Base-by-base conservation (phyloP, 2,888 invertebrate genomes). In the Himalopsyche tibetana region DNA sequence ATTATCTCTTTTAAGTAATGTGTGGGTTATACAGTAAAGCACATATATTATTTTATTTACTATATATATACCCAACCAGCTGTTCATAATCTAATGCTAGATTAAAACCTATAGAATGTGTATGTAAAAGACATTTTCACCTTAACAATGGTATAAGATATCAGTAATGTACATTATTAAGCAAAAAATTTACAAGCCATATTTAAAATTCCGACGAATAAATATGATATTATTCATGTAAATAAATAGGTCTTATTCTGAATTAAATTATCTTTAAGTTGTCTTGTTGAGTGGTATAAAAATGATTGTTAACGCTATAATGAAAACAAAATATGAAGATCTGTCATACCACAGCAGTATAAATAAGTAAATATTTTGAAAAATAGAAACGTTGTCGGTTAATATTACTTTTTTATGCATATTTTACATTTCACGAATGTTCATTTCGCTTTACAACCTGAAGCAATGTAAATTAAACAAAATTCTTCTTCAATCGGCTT, bases 361-460 rank as follows among this genome's bases (percentile, higher is more conserved):
- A 74, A 38, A 38, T 74, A 74, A 28, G 74, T 74, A 74, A 74
- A 74, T 74, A 74, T 74, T 74, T 11, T 36, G 6, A 12, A 74
- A 74, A 74, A 63, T 74, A 36, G 38, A 74, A 15, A 2, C 74
- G 2, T 36, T 38, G 38, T 12, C 15, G 12, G 74, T 36, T 15
- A 74, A 74, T 38, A 74, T 74, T 74, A 74, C 11, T 36, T 74
- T 36, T 12, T 28, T 15, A 74, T 74, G 74, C 36, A 74, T 74
- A 74, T 36, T 74, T 74, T 38, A 38, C 36, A 74, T 74, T 74
- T 74, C 19, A 36, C 19, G 36, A 74, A 74, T 74, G 36, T 74
- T 74, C 74, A 74, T 36, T 74, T 74, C 38, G 19, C 36, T 36
- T 74, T 36, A 19, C 3, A 19, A 11, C 19, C 19, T 63, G 5